These are phyloP conservation scores for Oryzias celebensis DNA, from an alignment of 2,113 vertebrate genomes.

Conservation along the genomic window DNA sequence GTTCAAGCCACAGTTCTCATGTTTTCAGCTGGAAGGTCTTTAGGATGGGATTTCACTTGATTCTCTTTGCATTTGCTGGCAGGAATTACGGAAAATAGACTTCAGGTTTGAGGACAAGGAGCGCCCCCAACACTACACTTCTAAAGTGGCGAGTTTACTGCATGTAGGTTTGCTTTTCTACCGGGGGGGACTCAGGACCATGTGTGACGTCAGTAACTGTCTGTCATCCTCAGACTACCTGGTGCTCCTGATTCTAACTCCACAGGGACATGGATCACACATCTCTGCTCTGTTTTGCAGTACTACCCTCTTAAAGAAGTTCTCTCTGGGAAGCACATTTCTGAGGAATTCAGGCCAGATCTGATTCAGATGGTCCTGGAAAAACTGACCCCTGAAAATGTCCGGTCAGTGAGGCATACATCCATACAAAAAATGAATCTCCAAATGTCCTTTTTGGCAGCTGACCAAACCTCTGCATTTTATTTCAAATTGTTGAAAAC, in stretches of 20 bases:
- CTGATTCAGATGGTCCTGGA: slow-evolving; percentile 97
- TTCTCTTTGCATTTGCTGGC: slow-evolving; percentile 6
- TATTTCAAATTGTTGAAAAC: too few species aligned
- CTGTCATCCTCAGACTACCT: too few species aligned
- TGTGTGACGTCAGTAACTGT: too few species aligned
- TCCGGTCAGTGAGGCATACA: slow-evolving; percentile 81
- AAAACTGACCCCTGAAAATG: slow-evolving; percentile 91
- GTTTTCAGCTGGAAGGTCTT: too few species aligned
- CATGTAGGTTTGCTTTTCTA: slow-evolving; percentile 81
- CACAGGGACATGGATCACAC: neutral
- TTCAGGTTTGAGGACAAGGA: slow-evolving; percentile 99
- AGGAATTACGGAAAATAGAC: slow-evolving; percentile 97
- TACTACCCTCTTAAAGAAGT: slow-evolving; percentile 95
- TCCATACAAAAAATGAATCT: too few species aligned
- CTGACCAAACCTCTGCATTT: too few species aligned
- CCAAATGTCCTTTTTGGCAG: too few species aligned
- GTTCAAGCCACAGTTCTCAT: too few species aligned
- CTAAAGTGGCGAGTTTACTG: slow-evolving; percentile 90
- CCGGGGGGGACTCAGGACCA: slow-evolving; percentile 12
- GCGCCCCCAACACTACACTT: slow-evolving; percentile 91
- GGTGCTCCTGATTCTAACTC: too few species aligned
- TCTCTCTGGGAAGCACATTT: slow-evolving; percentile 91
- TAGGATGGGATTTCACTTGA: too few species aligned
- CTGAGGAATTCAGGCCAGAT: slow-evolving; percentile 97
- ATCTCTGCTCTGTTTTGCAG: slow-evolving; percentile 68